phyloP scores from a whole-genome alignment of 2,888 invertebrate genomes.

The Drosophila nr. perissopoda region DNA sequence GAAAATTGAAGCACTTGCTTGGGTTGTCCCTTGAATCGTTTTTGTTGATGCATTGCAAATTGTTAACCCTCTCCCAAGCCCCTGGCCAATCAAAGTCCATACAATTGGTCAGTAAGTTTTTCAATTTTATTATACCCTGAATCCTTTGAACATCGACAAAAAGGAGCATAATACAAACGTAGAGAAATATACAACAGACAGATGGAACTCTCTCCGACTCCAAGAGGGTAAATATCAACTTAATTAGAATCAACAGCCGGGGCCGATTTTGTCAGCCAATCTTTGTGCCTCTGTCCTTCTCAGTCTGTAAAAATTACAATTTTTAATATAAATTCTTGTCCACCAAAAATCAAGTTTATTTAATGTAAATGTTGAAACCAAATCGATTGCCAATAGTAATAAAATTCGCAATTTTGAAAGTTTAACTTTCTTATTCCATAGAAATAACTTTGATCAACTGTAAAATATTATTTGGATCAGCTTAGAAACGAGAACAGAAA shows the following conservation, averaged over 20 bases:
- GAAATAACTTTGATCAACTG: background rate
- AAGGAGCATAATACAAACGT: background rate
- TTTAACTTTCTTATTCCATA: background rate
- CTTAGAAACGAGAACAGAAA: background rate
- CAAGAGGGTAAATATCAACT: background rate
- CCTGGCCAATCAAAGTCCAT: slow-evolving; percentile 9
- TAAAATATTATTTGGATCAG: background rate
- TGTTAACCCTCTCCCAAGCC: slow-evolving; percentile 14
- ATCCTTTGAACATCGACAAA: background rate
- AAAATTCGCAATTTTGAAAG: background rate
- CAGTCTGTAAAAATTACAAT: background rate
- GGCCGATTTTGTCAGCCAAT: background rate
- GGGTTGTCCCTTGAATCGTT: slow-evolving; percentile 31
- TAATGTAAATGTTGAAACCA: background rate
- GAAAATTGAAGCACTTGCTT: slow-evolving; percentile 76
- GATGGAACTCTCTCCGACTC: background rate
- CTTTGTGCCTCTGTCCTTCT: background rate
- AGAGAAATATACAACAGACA: background rate
- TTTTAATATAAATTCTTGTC: background rate
- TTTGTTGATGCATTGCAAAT: slow-evolving; percentile 60
- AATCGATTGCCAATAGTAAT: background rate
- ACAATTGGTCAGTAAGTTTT: slow-evolving; percentile 35
- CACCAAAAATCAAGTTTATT: background rate
- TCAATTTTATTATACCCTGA: background rate
- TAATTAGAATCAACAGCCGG: background rate